Conservation (phyloP, 1,140 invertebrate genomes). For the Trichonephila inaurata region DNA sequence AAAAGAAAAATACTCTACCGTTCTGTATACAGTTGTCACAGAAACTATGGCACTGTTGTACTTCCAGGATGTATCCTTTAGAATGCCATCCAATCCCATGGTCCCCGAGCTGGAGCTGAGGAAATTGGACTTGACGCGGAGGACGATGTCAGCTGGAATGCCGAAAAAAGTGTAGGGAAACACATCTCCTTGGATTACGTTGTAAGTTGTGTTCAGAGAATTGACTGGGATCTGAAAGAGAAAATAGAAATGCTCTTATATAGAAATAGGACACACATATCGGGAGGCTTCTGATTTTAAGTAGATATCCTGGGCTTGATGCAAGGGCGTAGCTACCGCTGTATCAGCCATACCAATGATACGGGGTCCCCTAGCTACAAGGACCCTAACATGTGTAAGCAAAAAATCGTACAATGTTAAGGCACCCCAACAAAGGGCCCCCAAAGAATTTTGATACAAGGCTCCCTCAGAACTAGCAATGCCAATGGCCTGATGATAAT, state of each 20-base stretch:
- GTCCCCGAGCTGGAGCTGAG: conserved; percentile 54
- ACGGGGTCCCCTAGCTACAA: too few species aligned
- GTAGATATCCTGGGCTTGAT: too few species aligned
- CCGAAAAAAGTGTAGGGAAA: conserved; percentile 46
- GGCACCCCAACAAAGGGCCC: too few species aligned
- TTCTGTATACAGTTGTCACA: conserved; percentile 10
- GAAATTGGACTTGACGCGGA: conserved; percentile 41
- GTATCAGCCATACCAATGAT: too few species aligned
- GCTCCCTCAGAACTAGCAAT: too few species aligned
- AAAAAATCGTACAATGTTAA: too few species aligned
- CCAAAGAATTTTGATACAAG: too few species aligned
- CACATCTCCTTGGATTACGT: conserved; percentile 30
- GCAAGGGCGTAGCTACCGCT: too few species aligned
- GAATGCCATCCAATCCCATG: conserved; percentile 60
- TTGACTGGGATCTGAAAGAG: conserved; percentile 23
- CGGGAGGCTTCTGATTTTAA: too few species aligned
- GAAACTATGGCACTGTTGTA: conserved; percentile 61
- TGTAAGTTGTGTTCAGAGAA: conserved; percentile 6
- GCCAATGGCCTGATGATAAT: too few species aligned
- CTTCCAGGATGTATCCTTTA: conserved; percentile 65
- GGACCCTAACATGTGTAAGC: too few species aligned
- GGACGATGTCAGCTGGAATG: conserved; percentile 38
- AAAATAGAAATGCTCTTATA: not conserved
- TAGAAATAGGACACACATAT: too few species aligned
- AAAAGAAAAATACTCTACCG: not conserved